Evolutionary conservation across 2,888 invertebrate species (phyloP), one percentile per base, ranked within the genome.

Genomic region (Caenorhabditis sinica): DNA sequence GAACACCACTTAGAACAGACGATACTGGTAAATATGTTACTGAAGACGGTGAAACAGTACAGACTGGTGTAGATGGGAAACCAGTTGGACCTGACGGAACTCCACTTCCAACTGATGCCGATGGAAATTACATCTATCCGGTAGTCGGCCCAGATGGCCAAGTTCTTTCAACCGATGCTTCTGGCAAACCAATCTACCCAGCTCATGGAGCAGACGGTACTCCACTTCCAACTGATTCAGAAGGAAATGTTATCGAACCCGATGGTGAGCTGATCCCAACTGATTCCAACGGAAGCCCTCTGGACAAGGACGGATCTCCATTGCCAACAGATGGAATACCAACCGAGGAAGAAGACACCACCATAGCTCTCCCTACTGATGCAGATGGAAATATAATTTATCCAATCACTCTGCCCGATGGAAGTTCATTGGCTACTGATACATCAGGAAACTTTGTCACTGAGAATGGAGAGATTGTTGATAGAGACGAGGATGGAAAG

Each of bases 31-130:
- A 43, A 3, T 65, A 13, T 23, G 45, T 65, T 1, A 43, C 63
- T 45, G 63, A 65, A 17, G 45, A 43, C 2, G 63, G 63, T 17
- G 17, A 43, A 45, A 20, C 53, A 8, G 23, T 63, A 17, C 23
- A 36, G 8, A 65, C 15, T 13, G 63, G 51, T 49, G 73, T 51
- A 6, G 33, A 49, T 4, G 61, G 73, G 9, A 73, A 72, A 51
- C 82, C 82, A 33, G 30, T 82, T 11, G 89, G 83, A 51, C 81
- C 86, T 33, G 87, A 90, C 45, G 89, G 89, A 36, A 61, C 82
- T 45, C 88, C 89, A 28, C 71, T 89, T 28, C 88, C 88, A 23
- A 90, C 89, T 20, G 83, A 90, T 63, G 65, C 69, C 4, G 51
- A 71, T 28, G 82, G 87, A 66, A 49, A 33, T 43, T 49, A 30